Conservation (phyloP, 2,797 vertebrate genomes). For the Parauchenoglanis ngamensis region DNA sequence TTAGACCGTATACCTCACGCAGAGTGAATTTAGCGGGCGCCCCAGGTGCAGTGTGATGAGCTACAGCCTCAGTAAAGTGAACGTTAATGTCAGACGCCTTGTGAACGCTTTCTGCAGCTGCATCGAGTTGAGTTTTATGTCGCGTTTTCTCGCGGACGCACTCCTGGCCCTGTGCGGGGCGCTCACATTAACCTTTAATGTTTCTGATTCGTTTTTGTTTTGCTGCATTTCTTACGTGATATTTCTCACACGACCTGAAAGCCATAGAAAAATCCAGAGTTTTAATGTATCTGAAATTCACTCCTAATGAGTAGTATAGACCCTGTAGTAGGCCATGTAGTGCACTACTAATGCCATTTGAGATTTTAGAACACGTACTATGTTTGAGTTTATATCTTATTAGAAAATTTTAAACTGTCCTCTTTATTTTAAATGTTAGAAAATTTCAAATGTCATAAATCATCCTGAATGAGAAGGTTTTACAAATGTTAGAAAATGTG, state of each 20-base stretch:
- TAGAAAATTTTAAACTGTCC: neutral
- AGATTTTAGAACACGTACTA: neutral
- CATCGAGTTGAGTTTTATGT: neutral
- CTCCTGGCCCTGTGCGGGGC: neutral
- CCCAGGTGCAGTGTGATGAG: conserved; percentile 4
- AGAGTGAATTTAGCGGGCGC: conserved; percentile 18
- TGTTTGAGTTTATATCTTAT: neutral
- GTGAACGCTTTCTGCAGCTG: neutral
- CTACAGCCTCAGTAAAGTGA: neutral
- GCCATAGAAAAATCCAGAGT: neutral
- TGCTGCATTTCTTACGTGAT: neutral
- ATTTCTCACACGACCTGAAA: neutral
- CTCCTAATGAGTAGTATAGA: neutral
- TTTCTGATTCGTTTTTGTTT: neutral
- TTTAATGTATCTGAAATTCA: neutral
- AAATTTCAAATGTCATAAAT: neutral
- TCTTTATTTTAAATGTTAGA: neutral
- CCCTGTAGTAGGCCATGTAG: neutral
- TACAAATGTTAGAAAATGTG: too few relatives aligned
- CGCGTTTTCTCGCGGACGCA: neutral
- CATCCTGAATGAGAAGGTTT: too few relatives aligned
- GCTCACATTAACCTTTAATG: neutral
- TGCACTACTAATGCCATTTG: neutral
- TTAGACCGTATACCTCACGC: neutral
- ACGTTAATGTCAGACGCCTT: conserved; percentile 3